Base-by-base conservation (phyloP, 2,888 invertebrate species). In the Pherbina coryleti region DNA sequence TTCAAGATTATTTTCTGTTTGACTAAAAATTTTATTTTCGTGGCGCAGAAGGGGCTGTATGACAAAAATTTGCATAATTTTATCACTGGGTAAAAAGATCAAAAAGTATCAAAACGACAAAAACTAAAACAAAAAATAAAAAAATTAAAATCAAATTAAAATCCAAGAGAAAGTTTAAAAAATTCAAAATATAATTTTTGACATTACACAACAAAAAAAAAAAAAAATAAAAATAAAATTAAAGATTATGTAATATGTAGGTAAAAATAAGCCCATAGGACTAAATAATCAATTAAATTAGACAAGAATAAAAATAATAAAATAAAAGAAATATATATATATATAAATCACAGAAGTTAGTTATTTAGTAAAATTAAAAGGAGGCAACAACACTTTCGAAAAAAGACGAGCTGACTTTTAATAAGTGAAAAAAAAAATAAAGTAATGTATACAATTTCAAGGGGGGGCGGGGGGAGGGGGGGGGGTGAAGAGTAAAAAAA, bases 21-120 rank as follows among this genome's bases (percentile, higher is more conserved):
- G 49, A 62, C 55, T 70, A 67, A 55, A 60, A 70, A 37, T 53
- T 67, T 67, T 72, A 53, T 70, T 66, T 75, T 67, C 60, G 66
- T 25, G 75, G 75, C 53, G 49, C 22, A 60, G n/a, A n/a, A 60
- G 3, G n/a, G n/a, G 31, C 5, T 55, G 44, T 62, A 9, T 49
- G 31, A 14, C 49, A 60, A 28, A 19, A 74, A 31, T 66, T 77
- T 78, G 5, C 28, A 69, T n/a, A n/a, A n/a, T n/a, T n/a, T n/a
- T n/a, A n/a, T 51, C 22, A 60, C 25, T 44, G 44, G 44, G 44
- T 44, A 2, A 37, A 1, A 44, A 44, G 44, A 44, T 11, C 11
- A 11, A 44, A 44, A 44, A 11, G 44, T 14, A 11, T 11, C 8
- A 1, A 11, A 14, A 44, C 44, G 44, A 44, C 44, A 72, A 55